Percentiles rank a stretch among this genome's conserved stretches.
Conservation (phyloP, 2,888 invertebrate genomes). For the Myopa testacea region DNA sequence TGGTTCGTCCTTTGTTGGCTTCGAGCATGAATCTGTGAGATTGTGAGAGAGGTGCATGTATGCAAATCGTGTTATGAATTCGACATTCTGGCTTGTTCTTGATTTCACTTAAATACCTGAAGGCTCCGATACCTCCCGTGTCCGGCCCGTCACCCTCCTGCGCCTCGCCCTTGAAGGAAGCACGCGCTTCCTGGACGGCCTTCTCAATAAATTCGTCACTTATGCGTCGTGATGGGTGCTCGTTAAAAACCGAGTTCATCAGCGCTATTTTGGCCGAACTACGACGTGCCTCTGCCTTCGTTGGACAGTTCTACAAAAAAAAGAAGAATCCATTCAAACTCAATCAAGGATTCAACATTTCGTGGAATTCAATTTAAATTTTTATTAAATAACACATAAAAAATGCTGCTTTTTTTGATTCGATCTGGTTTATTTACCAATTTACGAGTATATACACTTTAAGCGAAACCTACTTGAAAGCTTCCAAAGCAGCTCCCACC, state of each 20-base stretch:
- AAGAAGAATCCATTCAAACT: no score
- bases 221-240: slow-evolving; percentile 91
- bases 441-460: neutral
- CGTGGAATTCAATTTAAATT: no score
- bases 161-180: slow-evolving; percentile 79
- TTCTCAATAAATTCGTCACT: slow-evolving; percentile 95
- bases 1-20: slow-evolving; percentile 89
- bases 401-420: no score
- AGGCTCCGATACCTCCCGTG: slow-evolving; percentile 79
- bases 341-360: no score
- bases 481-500: slow-evolving; percentile 97
- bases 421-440: no score
- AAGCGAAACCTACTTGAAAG: slow-evolving; percentile 78
- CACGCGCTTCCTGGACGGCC: slow-evolving; percentile 91
- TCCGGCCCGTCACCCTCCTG: slow-evolving; percentile 76
- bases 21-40: slow-evolving; percentile 76
- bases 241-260: slow-evolving; percentile 97
- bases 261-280: slow-evolving; percentile 96
- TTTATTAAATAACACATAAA: no score
- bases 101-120: slow-evolving; percentile 68
- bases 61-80: neutral
- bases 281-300: slow-evolving; percentile 92
- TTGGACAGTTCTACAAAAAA: slow-evolving; percentile 83
- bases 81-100: neutral
- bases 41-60: neutral